phyloP scores from a whole-genome alignment of 2,113 vertebrate species.

The Coptodon rendalli region DNA sequence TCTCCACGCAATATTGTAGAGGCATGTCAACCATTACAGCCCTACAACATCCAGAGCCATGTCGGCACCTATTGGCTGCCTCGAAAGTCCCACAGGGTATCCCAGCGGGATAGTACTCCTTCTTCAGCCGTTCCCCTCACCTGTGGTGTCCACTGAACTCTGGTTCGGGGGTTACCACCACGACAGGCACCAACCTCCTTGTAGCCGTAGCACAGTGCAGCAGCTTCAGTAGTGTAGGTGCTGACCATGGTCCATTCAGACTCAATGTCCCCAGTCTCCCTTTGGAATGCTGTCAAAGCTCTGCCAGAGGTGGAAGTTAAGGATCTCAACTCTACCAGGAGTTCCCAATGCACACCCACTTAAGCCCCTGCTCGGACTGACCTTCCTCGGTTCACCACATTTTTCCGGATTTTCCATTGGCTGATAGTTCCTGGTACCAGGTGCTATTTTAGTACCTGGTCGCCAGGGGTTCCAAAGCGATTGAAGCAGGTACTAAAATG shows the following conservation, averaged over 20 bases:
- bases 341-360: neutral
- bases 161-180: neutral
- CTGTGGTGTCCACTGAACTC: neutral
- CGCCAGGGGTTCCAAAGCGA: neutral
- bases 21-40: neutral
- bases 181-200: neutral
- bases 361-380: neutral
- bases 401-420: neutral
- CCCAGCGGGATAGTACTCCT: neutral
- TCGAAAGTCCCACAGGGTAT: neutral
- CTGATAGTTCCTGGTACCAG: neutral
- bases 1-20: neutral
- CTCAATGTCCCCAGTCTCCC: neutral
- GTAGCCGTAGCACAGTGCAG: neutral
- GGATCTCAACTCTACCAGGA: neutral
- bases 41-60: neutral
- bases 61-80: neutral
- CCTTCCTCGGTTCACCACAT: neutral
- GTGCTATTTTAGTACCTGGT: neutral
- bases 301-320: neutral
- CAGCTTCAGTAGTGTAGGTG: neutral
- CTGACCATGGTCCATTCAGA: neutral
- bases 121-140: neutral
- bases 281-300: neutral
- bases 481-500: neutral